Conservation (phyloP, 2,888 invertebrate species). For the Allophyes oxyacanthae region DNA sequence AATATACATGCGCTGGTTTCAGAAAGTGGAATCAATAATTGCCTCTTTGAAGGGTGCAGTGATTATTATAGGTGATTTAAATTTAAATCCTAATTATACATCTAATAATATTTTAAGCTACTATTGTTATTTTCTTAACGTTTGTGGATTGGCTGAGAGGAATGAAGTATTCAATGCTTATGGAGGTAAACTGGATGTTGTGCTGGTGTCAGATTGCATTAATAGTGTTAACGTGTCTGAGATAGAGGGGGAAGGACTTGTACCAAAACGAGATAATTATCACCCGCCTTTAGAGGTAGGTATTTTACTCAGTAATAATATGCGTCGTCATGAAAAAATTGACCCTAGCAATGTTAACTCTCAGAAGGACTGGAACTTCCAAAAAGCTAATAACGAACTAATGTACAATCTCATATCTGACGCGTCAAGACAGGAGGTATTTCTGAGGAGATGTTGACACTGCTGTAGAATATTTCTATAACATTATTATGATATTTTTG, state of each 20-base stretch:
- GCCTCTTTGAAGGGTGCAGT: neutral
- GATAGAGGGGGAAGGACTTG: slow-evolving; percentile 1
- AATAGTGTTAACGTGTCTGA: neutral
- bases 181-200: slow-evolving; percentile 9
- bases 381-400: neutral
- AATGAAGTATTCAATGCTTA: slow-evolving; percentile 2
- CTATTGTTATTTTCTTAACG: slow-evolving; percentile 5
- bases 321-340: neutral
- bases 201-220: slow-evolving; percentile 4
- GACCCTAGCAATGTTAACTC: neutral
- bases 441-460: neutral
- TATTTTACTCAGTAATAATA: neutral
- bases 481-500: slow-evolving; percentile 5
- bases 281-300: slow-evolving; percentile 1
- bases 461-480: slow-evolving; percentile 2
- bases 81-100: slow-evolving; percentile 5
- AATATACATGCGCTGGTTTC: neutral
- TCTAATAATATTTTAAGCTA: slow-evolving; percentile 5
- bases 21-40: slow-evolving; percentile 3
- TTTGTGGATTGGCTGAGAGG: slow-evolving; percentile 7
- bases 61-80: too few relatives aligned
- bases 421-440: neutral
- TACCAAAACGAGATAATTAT: neutral
- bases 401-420: neutral
- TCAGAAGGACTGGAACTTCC: slow-evolving; percentile 3